These are phyloP conservation scores for Toxonevra muliebris DNA, from an alignment of 2,888 invertebrate genomes.

Conservation along the genomic window DNA sequence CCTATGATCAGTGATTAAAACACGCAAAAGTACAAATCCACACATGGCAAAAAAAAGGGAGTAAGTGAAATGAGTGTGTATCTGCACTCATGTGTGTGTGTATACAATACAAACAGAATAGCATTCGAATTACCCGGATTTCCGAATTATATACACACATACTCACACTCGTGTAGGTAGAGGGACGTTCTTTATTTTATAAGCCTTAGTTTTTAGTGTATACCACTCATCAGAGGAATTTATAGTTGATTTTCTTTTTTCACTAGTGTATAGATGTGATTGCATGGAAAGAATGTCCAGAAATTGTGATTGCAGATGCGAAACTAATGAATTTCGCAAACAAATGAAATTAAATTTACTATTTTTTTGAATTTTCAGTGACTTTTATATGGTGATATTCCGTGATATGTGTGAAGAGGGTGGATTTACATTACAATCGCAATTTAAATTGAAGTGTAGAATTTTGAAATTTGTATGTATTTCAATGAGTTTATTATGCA, in stretches of 20 bases:
- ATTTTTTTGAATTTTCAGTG: no score
- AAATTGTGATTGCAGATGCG: constrained; percentile 21
- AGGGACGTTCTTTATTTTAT: no score
- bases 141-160: constrained; percentile 20
- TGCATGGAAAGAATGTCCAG: constrained; percentile 11
- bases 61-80: background rate
- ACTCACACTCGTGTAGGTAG: background rate
- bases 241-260: background rate
- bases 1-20: constrained; percentile 10
- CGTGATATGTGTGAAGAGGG: no score
- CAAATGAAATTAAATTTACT: constrained; percentile 24
- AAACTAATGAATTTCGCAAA: constrained; percentile 36
- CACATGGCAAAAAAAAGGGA: constrained; percentile 14
- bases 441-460: no score
- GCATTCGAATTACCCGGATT: constrained; percentile 34
- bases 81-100: background rate
- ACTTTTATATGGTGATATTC: no score
- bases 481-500: no score
- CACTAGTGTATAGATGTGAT: background rate
- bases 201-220: no score
- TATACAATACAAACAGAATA: constrained; percentile 11
- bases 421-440: no score
- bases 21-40: constrained; percentile 19
- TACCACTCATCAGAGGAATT: no score
- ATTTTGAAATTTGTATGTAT: no score